phyloP scores from a whole-genome alignment of 2,888 invertebrate genomes.

The Eupithecia dodoneata region DNA sequence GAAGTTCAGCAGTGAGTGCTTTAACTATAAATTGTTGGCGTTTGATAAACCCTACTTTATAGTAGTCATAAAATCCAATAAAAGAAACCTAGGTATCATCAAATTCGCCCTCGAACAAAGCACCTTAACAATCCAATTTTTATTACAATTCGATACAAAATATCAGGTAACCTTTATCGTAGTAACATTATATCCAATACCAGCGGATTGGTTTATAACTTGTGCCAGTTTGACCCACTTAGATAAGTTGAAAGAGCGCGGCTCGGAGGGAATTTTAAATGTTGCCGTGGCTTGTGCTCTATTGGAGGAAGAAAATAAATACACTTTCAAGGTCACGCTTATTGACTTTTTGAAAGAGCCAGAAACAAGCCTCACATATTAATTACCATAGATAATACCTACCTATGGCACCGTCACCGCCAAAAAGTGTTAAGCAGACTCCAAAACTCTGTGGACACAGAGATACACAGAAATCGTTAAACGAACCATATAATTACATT shows the following conservation, averaged over 20 bases:
- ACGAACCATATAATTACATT: not conserved
- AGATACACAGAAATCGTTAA: not conserved
- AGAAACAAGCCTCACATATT: no score
- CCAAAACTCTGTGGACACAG: not conserved
- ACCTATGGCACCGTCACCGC: not conserved
- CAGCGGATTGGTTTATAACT: conserved; percentile 25
- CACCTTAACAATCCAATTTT: conserved; percentile 11
- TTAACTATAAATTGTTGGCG: not conserved
- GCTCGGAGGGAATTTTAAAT: conserved; percentile 26
- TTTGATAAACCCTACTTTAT: not conserved
- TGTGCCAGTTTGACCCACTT: conserved; percentile 33
- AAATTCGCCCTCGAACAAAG: not conserved
- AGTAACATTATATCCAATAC: conserved; percentile 22
- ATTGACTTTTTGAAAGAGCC: no score
- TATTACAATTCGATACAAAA: conserved; percentile 14
- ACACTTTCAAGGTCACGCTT: not conserved
- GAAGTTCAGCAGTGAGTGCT: no score
- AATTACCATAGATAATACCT: no score
- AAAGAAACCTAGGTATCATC: conserved; percentile 13
- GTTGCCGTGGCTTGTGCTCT: not conserved
- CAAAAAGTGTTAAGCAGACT: not conserved
- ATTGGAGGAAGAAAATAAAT: not conserved
- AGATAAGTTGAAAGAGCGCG: conserved; percentile 27
- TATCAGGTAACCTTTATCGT: conserved; percentile 15
- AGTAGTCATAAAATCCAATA: not conserved